Evolutionary conservation across 2,888 invertebrate species (phyloP).

Genomic region (Meliscaeva auricollis): DNA sequence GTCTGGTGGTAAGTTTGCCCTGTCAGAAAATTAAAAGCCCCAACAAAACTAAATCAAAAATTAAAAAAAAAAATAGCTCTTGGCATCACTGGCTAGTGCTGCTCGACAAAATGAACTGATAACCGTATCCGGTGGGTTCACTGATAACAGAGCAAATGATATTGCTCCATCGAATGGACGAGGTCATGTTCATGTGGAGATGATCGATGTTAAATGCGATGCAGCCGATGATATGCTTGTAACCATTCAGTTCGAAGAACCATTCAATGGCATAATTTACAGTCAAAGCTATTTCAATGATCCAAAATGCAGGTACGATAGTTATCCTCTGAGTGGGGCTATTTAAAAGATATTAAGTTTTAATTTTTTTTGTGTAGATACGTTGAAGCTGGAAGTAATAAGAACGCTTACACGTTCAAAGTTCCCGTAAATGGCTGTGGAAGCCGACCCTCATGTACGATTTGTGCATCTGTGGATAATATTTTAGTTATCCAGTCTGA

Average conservation of each 20-base stretch:
- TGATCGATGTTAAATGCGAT: conserved; percentile 87
- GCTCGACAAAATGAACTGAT: conserved; percentile 28
- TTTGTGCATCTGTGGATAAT: conserved; percentile 88
- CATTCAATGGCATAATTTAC: conserved; percentile 89
- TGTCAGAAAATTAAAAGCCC: neutral
- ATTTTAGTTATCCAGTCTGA: conserved; percentile 89
- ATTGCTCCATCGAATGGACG: neutral
- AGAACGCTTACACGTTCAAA: conserved; percentile 86
- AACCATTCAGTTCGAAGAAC: conserved; percentile 87
- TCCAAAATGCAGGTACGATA: conserved; percentile 88
- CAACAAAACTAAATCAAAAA: neutral
- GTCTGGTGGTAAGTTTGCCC: conserved; percentile 23
- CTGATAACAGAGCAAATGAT: conserved; percentile 36
- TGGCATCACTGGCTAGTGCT: conserved; percentile 3
- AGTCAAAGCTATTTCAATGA: conserved; percentile 89
- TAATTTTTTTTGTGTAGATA: conserved; percentile 84
- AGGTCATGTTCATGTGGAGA: conserved; percentile 85
- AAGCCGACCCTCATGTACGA: conserved; percentile 86
- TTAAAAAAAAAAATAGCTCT: neutral
- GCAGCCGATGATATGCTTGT: conserved; percentile 86
- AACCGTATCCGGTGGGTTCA: conserved; percentile 42
- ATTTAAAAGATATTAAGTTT: neutral
- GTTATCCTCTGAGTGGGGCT: no score
- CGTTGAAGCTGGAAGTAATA: conserved; percentile 86
- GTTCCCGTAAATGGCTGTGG: conserved; percentile 89